These are phyloP conservation scores for Bathybates hornii DNA, from an alignment of 2,113 vertebrate genomes.

Conservation along the genomic window DNA sequence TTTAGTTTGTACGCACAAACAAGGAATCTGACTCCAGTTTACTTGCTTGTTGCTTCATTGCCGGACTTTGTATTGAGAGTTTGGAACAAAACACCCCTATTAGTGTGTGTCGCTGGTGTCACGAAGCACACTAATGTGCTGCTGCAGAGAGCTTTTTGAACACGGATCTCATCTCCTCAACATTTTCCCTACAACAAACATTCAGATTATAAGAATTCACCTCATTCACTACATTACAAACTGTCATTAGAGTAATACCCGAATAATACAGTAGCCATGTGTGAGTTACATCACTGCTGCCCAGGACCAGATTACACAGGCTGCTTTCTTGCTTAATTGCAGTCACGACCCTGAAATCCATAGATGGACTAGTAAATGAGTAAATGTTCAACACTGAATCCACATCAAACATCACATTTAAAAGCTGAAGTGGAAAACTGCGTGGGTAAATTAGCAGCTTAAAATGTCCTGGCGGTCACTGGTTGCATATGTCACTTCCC, in stretches of 20 bases:
- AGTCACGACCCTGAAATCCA: background rate
- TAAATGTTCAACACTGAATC: background rate
- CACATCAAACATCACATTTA: background rate
- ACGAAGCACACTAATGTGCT: background rate
- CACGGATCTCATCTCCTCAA: background rate
- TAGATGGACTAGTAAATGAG: background rate
- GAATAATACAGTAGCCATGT: background rate
- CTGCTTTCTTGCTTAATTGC: background rate
- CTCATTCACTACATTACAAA: background rate
- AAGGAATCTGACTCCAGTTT: background rate
- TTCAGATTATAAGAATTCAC: background rate
- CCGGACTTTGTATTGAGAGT: background rate
- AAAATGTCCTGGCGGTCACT: background rate
- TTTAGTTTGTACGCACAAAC: background rate
- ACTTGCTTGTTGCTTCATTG: background rate
- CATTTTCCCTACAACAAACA: background rate
- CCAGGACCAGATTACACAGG: background rate
- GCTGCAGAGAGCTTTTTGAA: background rate
- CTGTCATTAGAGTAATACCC: background rate
- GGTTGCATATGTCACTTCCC: background rate
- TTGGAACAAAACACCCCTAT: background rate
- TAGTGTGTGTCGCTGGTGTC: background rate
- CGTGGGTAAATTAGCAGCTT: background rate
- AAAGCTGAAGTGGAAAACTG: background rate
- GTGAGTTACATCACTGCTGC: background rate